A percentile compares a stretch with the other conserved stretches of the same genome.
Evolutionary conservation across 2,113 vertebrate genomes (phyloP).

Genomic region (Amblyornis subalaris): DNA sequence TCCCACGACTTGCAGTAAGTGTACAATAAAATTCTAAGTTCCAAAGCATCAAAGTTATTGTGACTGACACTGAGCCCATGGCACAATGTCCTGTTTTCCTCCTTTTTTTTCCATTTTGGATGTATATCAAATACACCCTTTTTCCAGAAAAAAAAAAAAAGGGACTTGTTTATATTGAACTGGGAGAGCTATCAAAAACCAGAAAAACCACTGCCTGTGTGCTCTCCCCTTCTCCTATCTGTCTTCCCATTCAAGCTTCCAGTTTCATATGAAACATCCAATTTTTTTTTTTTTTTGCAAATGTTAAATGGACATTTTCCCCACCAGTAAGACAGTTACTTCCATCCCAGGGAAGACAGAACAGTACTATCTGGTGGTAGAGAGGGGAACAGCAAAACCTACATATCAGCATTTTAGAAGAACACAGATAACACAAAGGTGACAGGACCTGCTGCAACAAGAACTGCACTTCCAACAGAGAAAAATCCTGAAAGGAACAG

Average conservation of each 20-base stretch:
- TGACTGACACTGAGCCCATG: background rate
- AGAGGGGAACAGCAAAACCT: background rate
- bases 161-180: background rate
- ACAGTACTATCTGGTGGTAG: conserved; percentile 27
- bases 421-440: background rate
- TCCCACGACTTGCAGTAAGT: background rate
- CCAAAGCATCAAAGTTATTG: background rate
- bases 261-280: background rate
- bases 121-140: background rate
- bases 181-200: background rate
- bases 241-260: background rate
- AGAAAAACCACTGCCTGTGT: background rate
- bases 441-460: background rate
- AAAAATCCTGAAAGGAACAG: background rate
- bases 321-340: background rate
- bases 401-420: background rate
- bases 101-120: background rate
- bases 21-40: background rate
- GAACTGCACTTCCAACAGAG: background rate
- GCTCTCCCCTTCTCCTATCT: background rate
- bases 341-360: background rate
- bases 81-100: background rate
- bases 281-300: background rate
- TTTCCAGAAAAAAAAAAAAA: background rate
- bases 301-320: background rate